Evolutionary conservation across 2,797 vertebrate species (phyloP).

Genomic region (Rhinoraja longicauda): DNA sequence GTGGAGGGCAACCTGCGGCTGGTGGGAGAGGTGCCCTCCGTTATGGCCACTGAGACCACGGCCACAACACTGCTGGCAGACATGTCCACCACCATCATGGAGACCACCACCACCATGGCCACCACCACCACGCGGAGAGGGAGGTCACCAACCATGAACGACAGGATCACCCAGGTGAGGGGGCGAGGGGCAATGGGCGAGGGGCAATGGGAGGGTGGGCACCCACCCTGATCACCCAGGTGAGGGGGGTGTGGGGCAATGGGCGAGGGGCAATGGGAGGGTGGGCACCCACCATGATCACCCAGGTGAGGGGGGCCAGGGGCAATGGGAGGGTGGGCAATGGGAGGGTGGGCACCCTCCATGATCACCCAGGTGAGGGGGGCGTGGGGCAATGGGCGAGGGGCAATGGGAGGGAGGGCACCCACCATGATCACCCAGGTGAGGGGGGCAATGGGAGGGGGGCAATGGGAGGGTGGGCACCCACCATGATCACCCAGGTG

Average conservation of each 20-base stretch:
- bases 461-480: slow-evolving; percentile 85
- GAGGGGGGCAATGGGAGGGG: too few relatives aligned
- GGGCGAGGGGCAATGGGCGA: too few relatives aligned
- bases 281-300: slow-evolving; percentile 83
- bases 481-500: slow-evolving; percentile 87
- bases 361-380: too few relatives aligned
- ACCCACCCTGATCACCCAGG: slow-evolving; percentile 86
- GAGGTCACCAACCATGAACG: slow-evolving; percentile 83
- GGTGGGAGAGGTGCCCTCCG: slow-evolving; percentile 81
- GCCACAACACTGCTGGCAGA: slow-evolving; percentile 81
- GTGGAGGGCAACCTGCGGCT: slow-evolving; percentile 83
- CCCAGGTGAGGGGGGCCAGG: slow-evolving; percentile 79
- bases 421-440: too few relatives aligned
- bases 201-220: too few relatives aligned
- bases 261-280: too few relatives aligned
- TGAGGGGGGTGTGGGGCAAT: slow-evolving; percentile 57
- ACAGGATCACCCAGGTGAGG: slow-evolving; percentile 87
- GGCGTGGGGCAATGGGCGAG: too few relatives aligned
- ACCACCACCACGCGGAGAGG: slow-evolving; percentile 89
- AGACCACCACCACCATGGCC: slow-evolving; percentile 91
- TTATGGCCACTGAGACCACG: slow-evolving; percentile 78
- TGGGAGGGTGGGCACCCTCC: too few relatives aligned
- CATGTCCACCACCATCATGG: slow-evolving; percentile 96
- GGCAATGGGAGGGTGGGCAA: background rate
- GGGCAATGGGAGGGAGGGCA: too few relatives aligned